phyloP scores from a whole-genome alignment of 1,140 invertebrate genomes.

The Drosophila arawakana region DNA sequence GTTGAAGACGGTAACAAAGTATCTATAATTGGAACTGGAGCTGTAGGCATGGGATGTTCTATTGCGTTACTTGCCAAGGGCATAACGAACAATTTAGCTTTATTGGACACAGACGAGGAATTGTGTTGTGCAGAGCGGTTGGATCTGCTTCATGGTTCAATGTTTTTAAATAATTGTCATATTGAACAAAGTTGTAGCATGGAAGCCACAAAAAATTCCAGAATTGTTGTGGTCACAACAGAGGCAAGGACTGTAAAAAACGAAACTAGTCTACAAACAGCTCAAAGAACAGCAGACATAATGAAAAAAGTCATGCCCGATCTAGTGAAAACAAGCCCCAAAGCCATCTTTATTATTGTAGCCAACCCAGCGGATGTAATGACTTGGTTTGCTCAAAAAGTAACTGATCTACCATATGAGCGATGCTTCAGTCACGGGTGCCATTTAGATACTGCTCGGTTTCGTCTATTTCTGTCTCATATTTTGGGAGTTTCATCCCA shows the following conservation, averaged over 20 bases:
- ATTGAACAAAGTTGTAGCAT: conserved; percentile 87
- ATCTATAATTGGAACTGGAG: conserved; percentile 41
- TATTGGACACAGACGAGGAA: conserved; percentile 27
- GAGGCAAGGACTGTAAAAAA: conserved; percentile 92
- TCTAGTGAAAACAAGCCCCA: conserved; percentile 92
- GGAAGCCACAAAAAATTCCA: conserved; percentile 89
- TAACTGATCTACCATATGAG: conserved; percentile 92
- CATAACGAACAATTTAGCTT: conserved; percentile 28
- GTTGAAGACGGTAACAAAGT: conserved; percentile 27
- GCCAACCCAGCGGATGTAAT: conserved; percentile 95
- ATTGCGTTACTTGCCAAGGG: conserved; percentile 13
- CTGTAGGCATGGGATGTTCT: conserved; percentile 38
- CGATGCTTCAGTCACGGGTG: conserved; percentile 95
- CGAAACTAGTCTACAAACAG: conserved; percentile 90
- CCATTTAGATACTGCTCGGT: conserved; percentile 93
- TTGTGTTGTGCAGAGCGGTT: conserved; percentile 11
- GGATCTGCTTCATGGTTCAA: conserved; percentile 43
- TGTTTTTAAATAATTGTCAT: conserved; percentile 35
- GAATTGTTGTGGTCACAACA: conserved; percentile 92
- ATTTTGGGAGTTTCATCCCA: conserved; percentile 90
- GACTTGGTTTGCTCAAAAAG: conserved; percentile 94
- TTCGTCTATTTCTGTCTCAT: conserved; percentile 92
- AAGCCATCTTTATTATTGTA: conserved; percentile 92
- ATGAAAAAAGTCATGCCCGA: conserved; percentile 91
- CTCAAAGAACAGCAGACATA: conserved; percentile 93